Base-by-base conservation (phyloP, 2,888 invertebrate genomes). In the Chalcis sispes region DNA sequence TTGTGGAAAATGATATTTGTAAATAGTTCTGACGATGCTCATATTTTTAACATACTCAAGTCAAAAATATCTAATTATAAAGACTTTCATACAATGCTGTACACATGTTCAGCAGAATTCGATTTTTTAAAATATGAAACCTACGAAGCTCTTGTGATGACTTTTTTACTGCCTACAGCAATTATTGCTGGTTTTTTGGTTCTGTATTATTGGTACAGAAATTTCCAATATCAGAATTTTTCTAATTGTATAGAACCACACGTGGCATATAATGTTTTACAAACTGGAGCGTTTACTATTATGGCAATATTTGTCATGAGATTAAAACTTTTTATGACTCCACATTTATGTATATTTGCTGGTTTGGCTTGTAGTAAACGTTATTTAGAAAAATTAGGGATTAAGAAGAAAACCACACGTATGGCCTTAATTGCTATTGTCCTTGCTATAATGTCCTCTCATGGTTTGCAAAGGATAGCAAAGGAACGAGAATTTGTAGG, bases 281-380 rank as follows among this genome's bases (percentile, higher is more conserved):
- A 96, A 85, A 90, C 94, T 88, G 88, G 90, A 42, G 93, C 93
- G 46, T 96, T 93, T 86, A 91, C 91, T 1, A 83, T 92, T 0
- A 93, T 95, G 94, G 95, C 95, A n/a, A 85, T 89, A 1, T 86
- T 95, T 13, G 91, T 96, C 7, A 95, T 95, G 95, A 89, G 96
- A 82, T 86, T 96, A 59, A 95, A 96, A 84, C 86, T 95, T 66
- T 92, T 96, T 81, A 92, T 94, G 87, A 94, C 94, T 0, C 95
- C 95, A 0, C 95, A 95, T 81, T 88, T 96, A 83, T 95, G 95
- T 85, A 90, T 96, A 1, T 89, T 95, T 1, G 91, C 93, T 0
- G 93, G 95, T 0, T 87, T 96, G 1, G 87, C 94, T 20, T 92
- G 93, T 76, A 90, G 91, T 79, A 90, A 90, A 83, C 91, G 91